Evolutionary conservation across 2,888 invertebrate species (phyloP), one percentile per base, ranked within the genome.

Genomic region (Drosophila limbata): DNA sequence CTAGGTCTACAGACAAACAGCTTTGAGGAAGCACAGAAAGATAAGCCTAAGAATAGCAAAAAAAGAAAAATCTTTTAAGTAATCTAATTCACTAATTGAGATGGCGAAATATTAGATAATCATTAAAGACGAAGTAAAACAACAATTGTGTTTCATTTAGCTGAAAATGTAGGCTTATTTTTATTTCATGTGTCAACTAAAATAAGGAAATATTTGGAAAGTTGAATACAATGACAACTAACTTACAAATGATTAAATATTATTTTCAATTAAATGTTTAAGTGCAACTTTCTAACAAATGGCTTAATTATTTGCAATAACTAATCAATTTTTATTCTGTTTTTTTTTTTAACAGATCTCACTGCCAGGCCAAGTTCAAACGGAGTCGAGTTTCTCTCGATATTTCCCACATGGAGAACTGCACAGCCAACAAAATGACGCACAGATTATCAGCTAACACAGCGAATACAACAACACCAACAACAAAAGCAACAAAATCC

Each of bases 321-420:
- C 17, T 55, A 21, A 69, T 55, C 15, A 56, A 56, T 13, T n/a
- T 1, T 13, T 1, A 2, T 17, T 15, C 0, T 50, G 1, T 10
- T 45, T 37, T 33, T 5, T 17, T 82, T 75, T 5, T 17, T 82
- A 73, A 1, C 69, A 84, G 84, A 88, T 81, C 74, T 77, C 74
- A 72, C 63, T 75, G 75, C 65, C 67, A 65, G 60, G 57, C 61
- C 52, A 77, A 61, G 44, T 61, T 53, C 63, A 61, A 63, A 28
- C 57, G 50, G 33, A 28, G 8, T 17, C 13, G 48, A 47, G 45
- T 33, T 57, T 56, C 56, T 62, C 35, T 21, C 55, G 15, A 19
- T 21, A 44, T 10, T 55, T n/a, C 13, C 33, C 57, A 25, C 48
- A 60, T 55, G 39, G 53, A 51, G 45, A 45, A 50, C 53, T 55